A percentile compares a stretch with the other conserved stretches of the same genome.
Evolutionary conservation across 2,113 vertebrate species (phyloP).

Genomic region (Abramis brama): DNA sequence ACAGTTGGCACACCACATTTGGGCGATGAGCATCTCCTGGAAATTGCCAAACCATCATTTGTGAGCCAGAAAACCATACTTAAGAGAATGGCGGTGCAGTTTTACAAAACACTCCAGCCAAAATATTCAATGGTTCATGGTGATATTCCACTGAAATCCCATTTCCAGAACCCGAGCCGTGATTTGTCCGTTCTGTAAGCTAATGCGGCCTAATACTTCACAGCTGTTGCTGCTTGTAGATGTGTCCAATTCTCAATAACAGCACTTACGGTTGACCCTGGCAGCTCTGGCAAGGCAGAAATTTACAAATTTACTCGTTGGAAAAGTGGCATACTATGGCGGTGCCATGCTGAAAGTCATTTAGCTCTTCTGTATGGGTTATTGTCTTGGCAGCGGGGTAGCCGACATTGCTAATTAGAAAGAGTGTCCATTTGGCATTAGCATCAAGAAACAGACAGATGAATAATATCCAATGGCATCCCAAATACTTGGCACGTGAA

Average conservation of each 20-base stretch:
- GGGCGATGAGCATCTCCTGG: background rate
- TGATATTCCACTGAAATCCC: background rate
- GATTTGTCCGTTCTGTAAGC: background rate
- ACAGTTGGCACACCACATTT: background rate
- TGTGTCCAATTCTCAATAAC: slow-evolving; percentile 19
- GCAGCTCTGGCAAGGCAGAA: background rate
- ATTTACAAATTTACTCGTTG: slow-evolving; percentile 27
- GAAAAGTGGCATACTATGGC: slow-evolving; percentile 4
- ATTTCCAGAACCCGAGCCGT: background rate
- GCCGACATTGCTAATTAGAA: slow-evolving; percentile 26
- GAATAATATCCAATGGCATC: background rate
- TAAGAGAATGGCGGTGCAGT: background rate
- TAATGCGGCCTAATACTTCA: slow-evolving; percentile 5
- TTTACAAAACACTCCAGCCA: background rate
- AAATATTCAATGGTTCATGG: background rate
- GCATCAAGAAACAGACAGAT: slow-evolving; percentile 31
- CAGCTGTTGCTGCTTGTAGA: slow-evolving; percentile 27
- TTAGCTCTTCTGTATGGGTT: slow-evolving; percentile 18
- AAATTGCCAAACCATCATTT: slow-evolving; percentile 1
- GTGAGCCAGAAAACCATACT: slow-evolving; percentile 3
- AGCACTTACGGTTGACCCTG: slow-evolving; percentile 15
- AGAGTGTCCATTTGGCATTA: slow-evolving; percentile 36
- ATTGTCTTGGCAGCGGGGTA: slow-evolving; percentile 11
- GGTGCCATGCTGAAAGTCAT: slow-evolving; percentile 24
- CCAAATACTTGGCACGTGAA: background rate